These are phyloP conservation scores for Geotrupes spiniger DNA, from an alignment of 2,888 invertebrate genomes.

Conservation along the genomic window DNA sequence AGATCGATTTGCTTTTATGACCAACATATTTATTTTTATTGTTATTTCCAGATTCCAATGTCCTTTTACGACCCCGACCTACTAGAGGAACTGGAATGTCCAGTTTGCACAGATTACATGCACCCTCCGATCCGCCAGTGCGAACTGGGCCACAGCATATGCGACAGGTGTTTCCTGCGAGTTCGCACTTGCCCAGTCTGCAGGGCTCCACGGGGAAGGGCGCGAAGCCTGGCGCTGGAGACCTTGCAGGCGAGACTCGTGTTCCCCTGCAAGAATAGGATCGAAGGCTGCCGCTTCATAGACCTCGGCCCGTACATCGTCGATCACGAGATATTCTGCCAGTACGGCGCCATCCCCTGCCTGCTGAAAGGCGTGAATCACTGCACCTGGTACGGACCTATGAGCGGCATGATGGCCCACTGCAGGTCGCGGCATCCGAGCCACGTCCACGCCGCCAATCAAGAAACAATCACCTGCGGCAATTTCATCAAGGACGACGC, in stretches of 20 bases:
- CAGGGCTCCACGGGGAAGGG: conserved; percentile 12
- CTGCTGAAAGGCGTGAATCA: conserved; percentile 24
- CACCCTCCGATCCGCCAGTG: conserved; percentile 30
- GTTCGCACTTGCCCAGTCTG: conserved; percentile 26
- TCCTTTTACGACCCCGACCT: conserved; percentile 10
- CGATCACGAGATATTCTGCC: conserved; percentile 29
- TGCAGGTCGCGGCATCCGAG: conserved; percentile 28
- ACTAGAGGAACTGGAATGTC: conserved; percentile 27
- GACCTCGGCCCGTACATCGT: conserved; percentile 26
- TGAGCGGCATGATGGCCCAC: conserved; percentile 25
- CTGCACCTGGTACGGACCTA: conserved; percentile 29
- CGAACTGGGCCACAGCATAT: conserved; percentile 26
- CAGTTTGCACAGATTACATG: conserved; percentile 28
- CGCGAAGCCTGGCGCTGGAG: conserved; percentile 25
- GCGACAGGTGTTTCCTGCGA: conserved; percentile 23
- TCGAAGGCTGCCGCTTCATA: conserved; percentile 26
- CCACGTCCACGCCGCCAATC: conserved; percentile 24
- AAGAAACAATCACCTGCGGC: conserved; percentile 26
- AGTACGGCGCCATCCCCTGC: conserved; percentile 24
- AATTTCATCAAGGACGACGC: conserved; percentile 15
- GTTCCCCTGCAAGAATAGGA: conserved; percentile 29
- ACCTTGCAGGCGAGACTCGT: conserved; percentile 19
- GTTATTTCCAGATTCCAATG: not conserved
- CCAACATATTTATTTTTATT: not conserved
- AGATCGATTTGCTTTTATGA: no score